Evolutionary conservation across 1,140 invertebrate genomes (phyloP).

Genomic region (Grapholita molesta): DNA sequence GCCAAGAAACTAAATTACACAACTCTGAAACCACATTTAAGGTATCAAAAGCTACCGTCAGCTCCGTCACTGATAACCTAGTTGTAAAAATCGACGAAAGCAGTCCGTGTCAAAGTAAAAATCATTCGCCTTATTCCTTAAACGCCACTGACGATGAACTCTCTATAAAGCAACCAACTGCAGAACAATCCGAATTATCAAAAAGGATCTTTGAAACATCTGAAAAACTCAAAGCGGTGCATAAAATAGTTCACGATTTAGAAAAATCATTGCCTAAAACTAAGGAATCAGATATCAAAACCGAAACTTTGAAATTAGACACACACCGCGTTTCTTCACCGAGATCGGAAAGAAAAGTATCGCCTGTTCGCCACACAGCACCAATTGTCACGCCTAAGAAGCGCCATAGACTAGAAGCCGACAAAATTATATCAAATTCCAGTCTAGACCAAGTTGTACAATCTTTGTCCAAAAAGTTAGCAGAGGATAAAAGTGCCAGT

Average conservation of each 20-base stretch:
- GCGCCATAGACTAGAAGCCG: constrained; percentile 75
- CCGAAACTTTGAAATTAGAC: constrained; percentile 55
- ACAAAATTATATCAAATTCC: constrained; percentile 58
- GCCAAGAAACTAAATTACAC: constrained; percentile 44
- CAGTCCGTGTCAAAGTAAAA: constrained; percentile 29
- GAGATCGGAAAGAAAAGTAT: constrained; percentile 62
- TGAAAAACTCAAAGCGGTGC: constrained; percentile 73
- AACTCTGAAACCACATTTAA: constrained; percentile 33
- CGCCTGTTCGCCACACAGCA: constrained; percentile 57
- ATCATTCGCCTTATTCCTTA: constrained; percentile 34
- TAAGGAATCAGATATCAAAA: constrained; percentile 60
- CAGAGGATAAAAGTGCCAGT: constrained; percentile 56
- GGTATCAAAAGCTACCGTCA: constrained; percentile 27
- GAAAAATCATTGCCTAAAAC: constrained; percentile 72
- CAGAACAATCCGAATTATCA: constrained; percentile 72
- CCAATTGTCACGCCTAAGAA: constrained; percentile 79
- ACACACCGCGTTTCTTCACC: constrained; percentile 51
- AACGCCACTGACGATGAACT: constrained; percentile 61
- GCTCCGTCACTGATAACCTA: constrained; percentile 25
- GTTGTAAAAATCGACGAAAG: constrained; percentile 29
- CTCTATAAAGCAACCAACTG: constrained; percentile 58
- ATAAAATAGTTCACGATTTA: constrained; percentile 74
- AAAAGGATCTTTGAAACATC: constrained; percentile 77
- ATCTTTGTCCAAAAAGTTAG: constrained; percentile 72
- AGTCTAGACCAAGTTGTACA: constrained; percentile 73